Percentiles rank a stretch among this genome's conserved stretches.
Evolutionary conservation across 1,140 invertebrate species (phyloP).

Genomic region (Drosophila willistoni): DNA sequence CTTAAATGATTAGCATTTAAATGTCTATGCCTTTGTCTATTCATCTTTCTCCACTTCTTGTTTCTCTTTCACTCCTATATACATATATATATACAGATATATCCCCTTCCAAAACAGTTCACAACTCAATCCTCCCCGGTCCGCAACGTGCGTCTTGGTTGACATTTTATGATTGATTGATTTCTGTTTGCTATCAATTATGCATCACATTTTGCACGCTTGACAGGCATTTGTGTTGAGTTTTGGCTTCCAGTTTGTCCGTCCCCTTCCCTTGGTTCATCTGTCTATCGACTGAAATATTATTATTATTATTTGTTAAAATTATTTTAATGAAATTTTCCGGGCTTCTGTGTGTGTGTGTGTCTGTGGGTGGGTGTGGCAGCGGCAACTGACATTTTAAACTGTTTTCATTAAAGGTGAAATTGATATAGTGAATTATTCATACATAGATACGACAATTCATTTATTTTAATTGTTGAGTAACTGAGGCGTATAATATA

Average conservation of each 20-base stretch:
- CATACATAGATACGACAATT: slow-evolving; percentile 42
- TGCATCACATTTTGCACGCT: slow-evolving; percentile 76
- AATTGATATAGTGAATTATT: slow-evolving; percentile 53
- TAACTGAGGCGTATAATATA: slow-evolving; percentile 31
- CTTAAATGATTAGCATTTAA: slow-evolving; percentile 55
- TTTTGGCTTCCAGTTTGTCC: slow-evolving; percentile 11
- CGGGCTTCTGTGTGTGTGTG: slow-evolving; percentile 19
- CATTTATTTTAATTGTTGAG: slow-evolving; percentile 50
- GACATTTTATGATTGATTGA: slow-evolving; percentile 79
- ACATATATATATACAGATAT: neutral
- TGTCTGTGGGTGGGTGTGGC: neutral
- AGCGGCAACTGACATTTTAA: slow-evolving; percentile 28
- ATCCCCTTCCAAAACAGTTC: slow-evolving; percentile 9
- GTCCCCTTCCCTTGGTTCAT: slow-evolving; percentile 6
- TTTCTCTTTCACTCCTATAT: neutral
- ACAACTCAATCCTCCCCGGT: no score
- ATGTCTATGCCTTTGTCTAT: slow-evolving; percentile 46
- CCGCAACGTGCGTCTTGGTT: slow-evolving; percentile 22
- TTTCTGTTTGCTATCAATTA: slow-evolving; percentile 78
- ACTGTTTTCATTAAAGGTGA: slow-evolving; percentile 33
- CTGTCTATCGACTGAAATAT: slow-evolving; percentile 18
- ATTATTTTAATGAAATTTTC: slow-evolving; percentile 76
- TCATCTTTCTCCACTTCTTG: slow-evolving; percentile 29
- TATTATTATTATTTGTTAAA: slow-evolving; percentile 64
- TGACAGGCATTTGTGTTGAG: slow-evolving; percentile 51